Percentiles rank a stretch among this genome's conserved stretches.
Conservation (phyloP, 2,797 vertebrate genomes). For the Pogoniulus pusillus region DNA sequence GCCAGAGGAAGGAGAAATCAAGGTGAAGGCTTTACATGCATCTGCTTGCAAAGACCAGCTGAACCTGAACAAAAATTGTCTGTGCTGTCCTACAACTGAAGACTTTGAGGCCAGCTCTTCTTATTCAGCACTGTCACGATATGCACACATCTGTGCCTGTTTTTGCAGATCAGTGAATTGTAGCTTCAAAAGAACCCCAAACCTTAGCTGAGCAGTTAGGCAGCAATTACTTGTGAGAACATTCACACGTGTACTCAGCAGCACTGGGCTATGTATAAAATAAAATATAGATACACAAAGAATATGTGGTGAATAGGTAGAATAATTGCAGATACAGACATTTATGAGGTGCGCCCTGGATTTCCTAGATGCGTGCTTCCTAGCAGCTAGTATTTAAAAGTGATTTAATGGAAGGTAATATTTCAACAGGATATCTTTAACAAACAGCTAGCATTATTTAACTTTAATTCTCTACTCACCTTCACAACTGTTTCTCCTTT, state of each 20-base stretch:
- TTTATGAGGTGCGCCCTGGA: background rate
- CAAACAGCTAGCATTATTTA: background rate
- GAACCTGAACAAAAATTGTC: background rate
- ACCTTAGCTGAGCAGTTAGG: background rate
- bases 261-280: background rate
- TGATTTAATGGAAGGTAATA: background rate
- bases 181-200: background rate
- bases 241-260: background rate
- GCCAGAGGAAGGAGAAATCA: background rate
- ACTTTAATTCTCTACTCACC: conserved; percentile 72
- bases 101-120: background rate
- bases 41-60: background rate
- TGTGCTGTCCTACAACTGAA: background rate
- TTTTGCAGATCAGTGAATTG: background rate
- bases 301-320: background rate
- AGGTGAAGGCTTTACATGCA: background rate
- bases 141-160: background rate
- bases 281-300: background rate
- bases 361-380: background rate
- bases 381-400: background rate
- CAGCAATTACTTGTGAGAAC: background rate
- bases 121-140: background rate
- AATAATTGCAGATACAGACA: background rate
- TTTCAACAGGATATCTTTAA: background rate
- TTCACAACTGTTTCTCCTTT: conserved; percentile 91